A percentile compares a stretch with the other conserved stretches of the same genome.
These are phyloP conservation scores for Gerris buenoi DNA, from an alignment of 1,140 invertebrate species.

Conservation along the genomic window DNA sequence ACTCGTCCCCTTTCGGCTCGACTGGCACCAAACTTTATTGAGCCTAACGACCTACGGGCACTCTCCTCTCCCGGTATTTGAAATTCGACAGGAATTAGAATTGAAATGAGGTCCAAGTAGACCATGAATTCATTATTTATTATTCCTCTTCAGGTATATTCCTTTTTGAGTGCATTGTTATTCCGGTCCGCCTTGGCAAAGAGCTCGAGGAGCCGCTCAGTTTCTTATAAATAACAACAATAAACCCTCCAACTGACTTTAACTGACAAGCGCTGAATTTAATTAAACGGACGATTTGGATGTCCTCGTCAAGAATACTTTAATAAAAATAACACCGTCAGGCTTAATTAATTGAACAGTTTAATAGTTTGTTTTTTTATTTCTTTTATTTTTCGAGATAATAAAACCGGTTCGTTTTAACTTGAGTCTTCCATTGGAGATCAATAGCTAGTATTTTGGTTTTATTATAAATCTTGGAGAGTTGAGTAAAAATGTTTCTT, in stretches of 20 bases:
- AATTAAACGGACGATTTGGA: not conserved
- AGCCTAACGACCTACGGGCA: not conserved
- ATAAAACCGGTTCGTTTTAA: not conserved
- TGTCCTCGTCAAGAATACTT: not conserved
- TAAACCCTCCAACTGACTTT: not conserved
- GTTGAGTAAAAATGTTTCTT: no score
- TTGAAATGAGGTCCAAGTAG: not conserved
- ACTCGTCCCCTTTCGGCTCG: no score
- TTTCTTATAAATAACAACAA: not conserved
- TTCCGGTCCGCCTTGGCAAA: not conserved
- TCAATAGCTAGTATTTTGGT: no score
- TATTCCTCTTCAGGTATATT: not conserved
- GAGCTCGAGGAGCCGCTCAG: not conserved
- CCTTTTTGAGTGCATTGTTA: not conserved
- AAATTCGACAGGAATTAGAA: not conserved
- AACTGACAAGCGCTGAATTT: not conserved
- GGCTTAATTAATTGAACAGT: not conserved
- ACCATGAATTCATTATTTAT: not conserved
- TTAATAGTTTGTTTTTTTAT: not conserved
- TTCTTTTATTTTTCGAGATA: not conserved
- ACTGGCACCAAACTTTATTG: not conserved
- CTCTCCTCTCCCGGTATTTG: not conserved
- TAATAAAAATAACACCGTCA: not conserved
- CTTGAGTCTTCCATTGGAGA: no score
- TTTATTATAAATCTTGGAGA: no score